These are phyloP conservation scores for Ophioderma brevispina DNA, from an alignment of 35 echinoderm and acorn worm species.

Conservation along the genomic window DNA sequence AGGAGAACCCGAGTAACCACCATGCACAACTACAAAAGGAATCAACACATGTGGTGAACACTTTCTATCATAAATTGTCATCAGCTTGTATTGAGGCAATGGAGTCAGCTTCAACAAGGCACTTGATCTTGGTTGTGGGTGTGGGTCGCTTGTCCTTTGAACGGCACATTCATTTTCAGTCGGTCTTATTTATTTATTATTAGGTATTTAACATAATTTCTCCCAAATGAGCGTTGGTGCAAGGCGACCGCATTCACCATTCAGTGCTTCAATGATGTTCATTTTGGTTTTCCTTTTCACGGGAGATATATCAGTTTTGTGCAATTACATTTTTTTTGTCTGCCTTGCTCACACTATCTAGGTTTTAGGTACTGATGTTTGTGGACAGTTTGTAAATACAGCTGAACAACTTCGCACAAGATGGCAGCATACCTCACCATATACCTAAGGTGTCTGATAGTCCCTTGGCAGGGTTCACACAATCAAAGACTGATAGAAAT, in stretches of 20 bases:
- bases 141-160: conserved; percentile 84
- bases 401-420: conserved; percentile 44
- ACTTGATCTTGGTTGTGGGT: conserved; percentile 63
- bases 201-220: background rate
- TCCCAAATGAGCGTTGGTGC: background rate
- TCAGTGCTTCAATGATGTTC: background rate
- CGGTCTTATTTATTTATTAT: conserved; percentile 29
- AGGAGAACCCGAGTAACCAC: conserved; percentile 16
- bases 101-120: background rate
- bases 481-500: conserved; percentile 62
- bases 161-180: conserved; percentile 28
- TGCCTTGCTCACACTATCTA: too few relatives aligned
- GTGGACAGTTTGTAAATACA: conserved; percentile 33
- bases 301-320: background rate
- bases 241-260: background rate
- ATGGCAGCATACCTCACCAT: conserved; percentile 7
- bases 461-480: background rate
- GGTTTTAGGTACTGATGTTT: conserved; percentile 68
- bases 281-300: background rate
- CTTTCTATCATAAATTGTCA: conserved; percentile 18
- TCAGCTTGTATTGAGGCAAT: conserved; percentile 10
- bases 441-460: conserved; percentile 9
- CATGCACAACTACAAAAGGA: conserved; percentile 25
- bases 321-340: background rate
- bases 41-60: background rate